Evolutionary conservation across 37 sponge, comb jelly and placozoan genomes (phyloP).

Genomic region (Eunapius fragilis): DNA sequence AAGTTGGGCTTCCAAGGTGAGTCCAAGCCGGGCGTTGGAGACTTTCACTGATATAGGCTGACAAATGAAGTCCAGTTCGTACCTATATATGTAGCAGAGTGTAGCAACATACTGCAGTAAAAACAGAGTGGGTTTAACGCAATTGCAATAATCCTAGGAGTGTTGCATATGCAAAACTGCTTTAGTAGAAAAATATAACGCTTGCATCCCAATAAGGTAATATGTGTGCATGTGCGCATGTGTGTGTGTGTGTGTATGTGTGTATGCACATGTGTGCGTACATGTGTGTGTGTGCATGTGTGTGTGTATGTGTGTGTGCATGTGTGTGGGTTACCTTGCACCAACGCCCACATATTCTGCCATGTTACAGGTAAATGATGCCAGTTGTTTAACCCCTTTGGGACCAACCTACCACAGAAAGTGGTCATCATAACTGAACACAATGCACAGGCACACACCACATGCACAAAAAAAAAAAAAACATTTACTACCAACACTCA

Average conservation of each 20-base stretch:
- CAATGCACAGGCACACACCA: too few species aligned
- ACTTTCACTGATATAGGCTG: slow-evolving; percentile 79
- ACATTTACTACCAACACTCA: too few species aligned
- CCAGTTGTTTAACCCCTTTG: slow-evolving; percentile 76
- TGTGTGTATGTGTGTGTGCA: neutral
- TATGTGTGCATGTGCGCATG: neutral
- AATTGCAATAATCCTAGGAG: neutral
- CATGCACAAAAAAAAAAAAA: too few species aligned
- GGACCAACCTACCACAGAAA: slow-evolving; percentile 67
- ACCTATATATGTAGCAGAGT: too few species aligned
- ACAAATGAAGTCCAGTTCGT: slow-evolving; percentile 68
- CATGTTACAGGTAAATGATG: slow-evolving; percentile 69
- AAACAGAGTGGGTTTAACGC: neutral
- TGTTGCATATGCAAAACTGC: too few species aligned
- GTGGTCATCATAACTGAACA: too few species aligned
- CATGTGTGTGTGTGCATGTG: too few species aligned
- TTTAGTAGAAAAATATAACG: too few species aligned
- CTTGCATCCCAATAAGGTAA: too few species aligned
- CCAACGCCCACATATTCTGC: slow-evolving; percentile 66
- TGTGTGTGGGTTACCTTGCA: neutral
- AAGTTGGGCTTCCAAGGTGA: slow-evolving; percentile 71
- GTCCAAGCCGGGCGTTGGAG: slow-evolving; percentile 48
- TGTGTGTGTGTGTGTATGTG: neutral
- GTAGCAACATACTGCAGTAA: neutral
- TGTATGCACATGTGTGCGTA: too few species aligned